Evolutionary conservation across 2,797 vertebrate genomes (phyloP), one percentile per base, ranked within the genome.

Genomic region (Nyctalus aviator): DNA sequence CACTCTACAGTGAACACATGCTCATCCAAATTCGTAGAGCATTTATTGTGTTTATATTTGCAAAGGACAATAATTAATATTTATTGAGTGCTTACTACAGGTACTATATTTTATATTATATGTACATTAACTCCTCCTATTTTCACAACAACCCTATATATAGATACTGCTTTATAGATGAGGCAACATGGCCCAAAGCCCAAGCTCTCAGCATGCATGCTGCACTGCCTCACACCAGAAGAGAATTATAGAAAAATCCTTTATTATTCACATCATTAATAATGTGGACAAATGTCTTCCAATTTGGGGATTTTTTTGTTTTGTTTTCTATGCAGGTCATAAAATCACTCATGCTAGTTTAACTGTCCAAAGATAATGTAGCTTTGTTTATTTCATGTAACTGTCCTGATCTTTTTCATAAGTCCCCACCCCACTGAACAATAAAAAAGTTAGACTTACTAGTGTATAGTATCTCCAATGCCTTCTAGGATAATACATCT

Each of bases 331-430:
- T n/a, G 44, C 59, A 88, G 32, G n/a, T 73, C 14, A 84, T 62
- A 90, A 85, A 81, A 82, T 73, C 23, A 62, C 57, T 62, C 20
- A 32, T 50, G 15, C 41, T 87, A 41, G 14, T 41, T 92, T 55
- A 81, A 44, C 57, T 82, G 6, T 53, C 9, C 62, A 90, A 62
- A 88, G 78, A 85, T 68, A 76, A 53, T 21, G 6, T n/a, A 59
- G 32, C n/a, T 83, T 86, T 81, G 8, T 35, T 90, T 76, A 82
- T 75, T 69, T 95, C 23, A n/a, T 8, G 2, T n/a, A 78, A 86
- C 10, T 55, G 5, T 59, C 37, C 75, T 75, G 11, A 35, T 35
- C 23, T 81, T 66, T 88, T 83, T 14, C 41, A 76, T 15, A 82
- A 84, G 32, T 48, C 8, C 20, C 69, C 20, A 90, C 4, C 37